These are phyloP conservation scores for Hedychridium roseum DNA, from an alignment of 2,888 invertebrate genomes.

Conservation along the genomic window DNA sequence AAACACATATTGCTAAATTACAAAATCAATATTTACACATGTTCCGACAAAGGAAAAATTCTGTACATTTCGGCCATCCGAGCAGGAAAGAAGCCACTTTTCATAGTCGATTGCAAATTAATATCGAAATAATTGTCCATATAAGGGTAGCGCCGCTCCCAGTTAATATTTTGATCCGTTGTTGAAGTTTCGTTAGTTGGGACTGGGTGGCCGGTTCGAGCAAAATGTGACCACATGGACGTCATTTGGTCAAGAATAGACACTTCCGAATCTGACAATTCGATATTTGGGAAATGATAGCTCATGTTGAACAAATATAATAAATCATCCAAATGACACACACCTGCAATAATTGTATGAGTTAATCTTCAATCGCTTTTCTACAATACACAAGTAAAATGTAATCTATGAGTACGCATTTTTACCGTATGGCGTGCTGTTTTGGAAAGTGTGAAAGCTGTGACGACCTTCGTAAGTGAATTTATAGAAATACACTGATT, in stretches of 20 bases:
- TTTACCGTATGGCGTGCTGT: slow-evolving; percentile 65
- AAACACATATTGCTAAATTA: no score
- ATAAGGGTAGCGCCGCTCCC: slow-evolving; percentile 51
- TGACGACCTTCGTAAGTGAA: slow-evolving; percentile 71
- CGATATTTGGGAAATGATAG: slow-evolving; percentile 55
- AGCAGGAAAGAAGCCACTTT: slow-evolving; percentile 56
- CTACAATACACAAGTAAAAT: no score
- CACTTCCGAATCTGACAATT: slow-evolving; percentile 60
- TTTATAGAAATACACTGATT: slow-evolving; percentile 69
- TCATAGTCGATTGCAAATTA: slow-evolving; percentile 54
- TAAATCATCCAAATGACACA: slow-evolving; percentile 66
- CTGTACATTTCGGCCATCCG: slow-evolving; percentile 61
- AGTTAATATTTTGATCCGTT: slow-evolving; percentile 14
- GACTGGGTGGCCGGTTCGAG: slow-evolving; percentile 64
- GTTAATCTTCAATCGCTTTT: no score
- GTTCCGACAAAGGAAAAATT: slow-evolving; percentile 55
- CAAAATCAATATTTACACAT: no score
- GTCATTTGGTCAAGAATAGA: slow-evolving; percentile 62
- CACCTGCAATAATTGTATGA: slow-evolving; percentile 57
- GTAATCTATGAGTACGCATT: neutral
- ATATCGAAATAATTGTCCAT: slow-evolving; percentile 63
- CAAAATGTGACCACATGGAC: slow-evolving; percentile 63
- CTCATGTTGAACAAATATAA: slow-evolving; percentile 64
- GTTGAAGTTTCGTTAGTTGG: slow-evolving; percentile 53
- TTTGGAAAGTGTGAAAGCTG: slow-evolving; percentile 68